Percentiles rank a stretch among this genome's conserved stretches.
phyloP scores from a whole-genome alignment of 2,797 vertebrate genomes.

The Spinibarbus caldwelli region DNA sequence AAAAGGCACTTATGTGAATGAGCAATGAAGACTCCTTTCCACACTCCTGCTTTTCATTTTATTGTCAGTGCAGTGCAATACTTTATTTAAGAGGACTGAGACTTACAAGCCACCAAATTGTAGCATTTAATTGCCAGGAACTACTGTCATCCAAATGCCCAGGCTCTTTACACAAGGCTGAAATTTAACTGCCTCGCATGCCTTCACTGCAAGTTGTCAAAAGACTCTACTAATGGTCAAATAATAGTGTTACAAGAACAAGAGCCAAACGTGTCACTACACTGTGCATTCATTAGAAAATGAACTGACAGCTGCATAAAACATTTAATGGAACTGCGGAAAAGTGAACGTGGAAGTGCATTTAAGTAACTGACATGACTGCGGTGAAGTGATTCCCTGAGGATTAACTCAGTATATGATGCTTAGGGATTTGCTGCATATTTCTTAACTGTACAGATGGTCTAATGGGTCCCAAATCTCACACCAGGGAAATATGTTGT shows the following conservation, averaged over 20 bases:
- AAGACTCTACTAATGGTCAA: background rate
- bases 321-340: background rate
- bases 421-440: background rate
- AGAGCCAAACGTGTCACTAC: background rate
- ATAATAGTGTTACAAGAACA: background rate
- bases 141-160: background rate
- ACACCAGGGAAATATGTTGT: conserved; percentile 3
- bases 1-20: background rate
- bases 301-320: conserved; percentile 10
- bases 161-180: conserved; percentile 1
- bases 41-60: background rate
- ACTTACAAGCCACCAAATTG: background rate
- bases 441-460: conserved; percentile 7
- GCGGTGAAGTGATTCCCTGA: background rate
- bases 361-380: background rate
- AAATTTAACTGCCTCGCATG: background rate
- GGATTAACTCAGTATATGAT: background rate
- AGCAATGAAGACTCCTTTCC: background rate
- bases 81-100: conserved; percentile 3
- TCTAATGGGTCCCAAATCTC: conserved; percentile 15
- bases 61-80: background rate
- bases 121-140: conserved; percentile 8
- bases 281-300: background rate
- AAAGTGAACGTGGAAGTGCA: background rate
- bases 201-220: background rate